Base-by-base conservation (phyloP, 2,797 vertebrate genomes). In the Enteromius radiatus region DNA sequence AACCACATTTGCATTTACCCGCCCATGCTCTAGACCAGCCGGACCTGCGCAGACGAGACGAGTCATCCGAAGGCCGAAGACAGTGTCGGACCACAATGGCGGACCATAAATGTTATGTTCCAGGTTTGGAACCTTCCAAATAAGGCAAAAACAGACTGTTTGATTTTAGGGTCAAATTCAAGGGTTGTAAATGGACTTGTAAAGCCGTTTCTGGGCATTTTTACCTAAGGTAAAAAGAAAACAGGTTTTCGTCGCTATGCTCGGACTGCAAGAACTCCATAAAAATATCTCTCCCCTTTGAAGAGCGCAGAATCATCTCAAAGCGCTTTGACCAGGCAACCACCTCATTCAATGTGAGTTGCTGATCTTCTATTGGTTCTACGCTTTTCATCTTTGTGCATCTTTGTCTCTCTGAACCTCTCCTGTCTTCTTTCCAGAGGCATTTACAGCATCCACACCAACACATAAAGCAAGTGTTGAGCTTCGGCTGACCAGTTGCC, bases 361-460 rank as follows among this genome's bases (percentile, higher is more conserved):
- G 90, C 91, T 96, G 96, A 91, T 99, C 97, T 86, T 98, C 97
- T 87, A 94, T 90, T 84, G 95, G 93, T 92, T 99, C 97, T 89
- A 98, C 97, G 85, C 94, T 97, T 88, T 98, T 97, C 97, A 99
- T 95, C 92, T 97, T 98, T 9, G 96, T 96, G 84, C 96, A 97
- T 21, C 95, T 90, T 86, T 96, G 93, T 49, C 96, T 93, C 89
- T 96, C 97, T 43, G 94, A 92, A 90, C 85, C 93, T 88, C 97
- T 97, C 83, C 96, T 93, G 84, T 99, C 98, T 92, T 98, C 97
- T 90, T 96, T 98, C 96, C 97, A 99, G 91, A 97, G 97, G 93
- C 98, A 99, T 94, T 98, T 99, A 95, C 97, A 99, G 92, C 98
- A 99, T 91, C 98, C 98, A 82, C 97, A 98, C 97, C 97, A 98